Evolutionary conservation across 2,888 invertebrate genomes (phyloP), one percentile per base, ranked within the genome.

Genomic region (Ypsolopha scabrella): DNA sequence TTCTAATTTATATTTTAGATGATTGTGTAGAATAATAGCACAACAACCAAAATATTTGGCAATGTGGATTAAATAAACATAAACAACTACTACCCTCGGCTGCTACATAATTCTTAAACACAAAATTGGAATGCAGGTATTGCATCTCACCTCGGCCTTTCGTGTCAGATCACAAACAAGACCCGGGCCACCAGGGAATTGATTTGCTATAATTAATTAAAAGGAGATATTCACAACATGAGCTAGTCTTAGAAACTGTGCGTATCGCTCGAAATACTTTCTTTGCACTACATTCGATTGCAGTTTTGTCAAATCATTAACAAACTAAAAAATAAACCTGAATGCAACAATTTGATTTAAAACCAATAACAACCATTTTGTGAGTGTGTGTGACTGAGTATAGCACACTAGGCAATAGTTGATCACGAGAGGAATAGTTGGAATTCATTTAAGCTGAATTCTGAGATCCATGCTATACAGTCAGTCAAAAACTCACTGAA

Each of bases 51-150:
- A 69, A 70, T 76, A 77, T 82, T 86, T 85, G 85, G 85, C 75
- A 83, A 82, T 83, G 76, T 77, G 80, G 70, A 73, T 76, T 72
- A 76, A 80, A 73, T 72, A 76, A 81, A 71, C 60, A 80, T 72
- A 79, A 80, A 80, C 73, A 75, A 78, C 76, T 80, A 80, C 70
- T 68, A 73, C 74, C 72, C 67, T 68, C 76, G 65, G 75, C 72
- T 72, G 80, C 80, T 82, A 77, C 79, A 24, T 82, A 76, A 80
- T 41, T 43, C 80, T 79, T 80, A 83, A 49, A 79, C 71, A 79
- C 68, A 76, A 79, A 82, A 80, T 64, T 87, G 87, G 87, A 87
- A 87, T 87, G 87, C 87, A 85, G 79, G 73, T 82, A 85, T 82
- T 86, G 86, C 86, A 86, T 86, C 81, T 77, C 79, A 76, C 80